Evolutionary conservation across 1,140 invertebrate species (phyloP), one percentile per base, ranked within the genome.

Genomic region (Procambarus clarkii): DNA sequence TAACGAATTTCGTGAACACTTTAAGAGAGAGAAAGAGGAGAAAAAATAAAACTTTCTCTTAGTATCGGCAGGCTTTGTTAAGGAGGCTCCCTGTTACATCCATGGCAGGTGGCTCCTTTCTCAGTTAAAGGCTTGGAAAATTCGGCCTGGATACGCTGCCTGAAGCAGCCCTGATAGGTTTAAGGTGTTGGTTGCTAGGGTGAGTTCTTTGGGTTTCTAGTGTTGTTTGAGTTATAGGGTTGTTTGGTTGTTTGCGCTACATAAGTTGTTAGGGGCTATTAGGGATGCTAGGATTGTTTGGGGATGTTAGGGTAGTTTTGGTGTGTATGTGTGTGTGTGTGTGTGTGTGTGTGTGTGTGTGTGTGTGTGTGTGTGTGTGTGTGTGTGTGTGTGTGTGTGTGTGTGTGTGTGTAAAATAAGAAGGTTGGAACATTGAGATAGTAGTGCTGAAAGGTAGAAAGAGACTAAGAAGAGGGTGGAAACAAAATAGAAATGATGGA

Each of bases 271-370:
- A 34, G 34, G 34, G 34, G 34, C 34, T 34, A 34, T 34, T 34
- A 34, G 34, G 34, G 34, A 34, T 34, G 34, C 34, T 34, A 34
- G 34, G 34, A 34, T 34, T 54, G 8, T 54, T 8, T 54, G 50
- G 13, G 50, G 8, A 9, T 54, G 50, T 54, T 44, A 46, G 34
- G 76, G 3, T n/a, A 1, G 15, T 79, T 44, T 79, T 4, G 4
- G 44, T 79, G 45, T 79, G 45, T 48, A 1, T 79, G 77, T 79
- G n/a, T 50, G 48, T 79, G 77, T 79, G 77, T 79, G 77, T 80
- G 80, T 60, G 54, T 82, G 80, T 60, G 80, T 82, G 50, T 82
- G n/a, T 60, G 80, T 82, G 80, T 82, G 80, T 81, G 54, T 82
- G 80, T 82, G 80, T 60, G 80, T 82, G 80, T 82, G 80, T 82